A percentile compares a stretch with the other conserved stretches of the same genome.
These are phyloP conservation scores for Tachysurus fulvidraco DNA, from an alignment of 2,113 vertebrate species.

Conservation along the genomic window DNA sequence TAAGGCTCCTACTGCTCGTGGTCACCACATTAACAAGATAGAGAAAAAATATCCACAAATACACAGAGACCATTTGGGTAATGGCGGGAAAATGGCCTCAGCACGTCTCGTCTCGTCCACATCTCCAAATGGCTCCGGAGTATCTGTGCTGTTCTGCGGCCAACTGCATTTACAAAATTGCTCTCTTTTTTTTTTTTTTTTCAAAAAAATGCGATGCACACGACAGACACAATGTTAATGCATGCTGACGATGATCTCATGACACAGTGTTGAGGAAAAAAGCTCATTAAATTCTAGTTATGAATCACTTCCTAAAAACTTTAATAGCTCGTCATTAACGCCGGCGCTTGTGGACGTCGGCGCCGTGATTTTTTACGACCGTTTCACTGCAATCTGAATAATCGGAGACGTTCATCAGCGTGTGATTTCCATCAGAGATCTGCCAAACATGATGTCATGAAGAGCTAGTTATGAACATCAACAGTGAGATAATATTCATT, in stretches of 20 bases:
- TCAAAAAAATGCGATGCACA: neutral
- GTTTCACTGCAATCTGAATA: conserved; percentile 15
- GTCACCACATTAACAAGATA: conserved; percentile 35
- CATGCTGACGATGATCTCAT: neutral
- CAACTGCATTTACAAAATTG: conserved; percentile 17
- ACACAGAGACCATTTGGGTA: conserved; percentile 23
- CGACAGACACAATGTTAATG: neutral
- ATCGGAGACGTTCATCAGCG: neutral
- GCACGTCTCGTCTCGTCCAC: neutral
- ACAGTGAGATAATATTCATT: conserved; percentile 62
- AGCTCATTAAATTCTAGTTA: conserved; percentile 19
- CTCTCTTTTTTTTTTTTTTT: neutral
- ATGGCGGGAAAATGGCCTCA: conserved; percentile 5
- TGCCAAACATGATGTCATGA: conserved; percentile 24
- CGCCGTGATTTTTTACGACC: conserved; percentile 9
- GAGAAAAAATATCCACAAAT: conserved; percentile 22
- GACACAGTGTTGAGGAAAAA: neutral
- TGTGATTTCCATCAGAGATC: conserved; percentile 56
- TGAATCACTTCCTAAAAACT: conserved; percentile 5
- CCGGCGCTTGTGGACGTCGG: neutral
- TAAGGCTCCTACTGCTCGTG: conserved; percentile 13
- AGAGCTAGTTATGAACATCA: conserved; percentile 19
- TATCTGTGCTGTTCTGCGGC: too few relatives aligned
- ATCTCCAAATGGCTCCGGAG: conserved; percentile 11
- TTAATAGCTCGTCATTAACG: conserved; percentile 32